A percentile compares a stretch with the other conserved stretches of the same genome.
Evolutionary conservation across 2,113 vertebrate species (phyloP).

Genomic region (Rattus norvegicus): GRCr8 NC_086020.1:156878001-156878500

Average conservation of each 20-base stretch:
- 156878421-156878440: background rate
- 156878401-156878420: background rate
- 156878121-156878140: background rate
- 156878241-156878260: background rate
- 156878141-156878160: background rate
- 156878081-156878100: background rate
- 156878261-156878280: background rate
- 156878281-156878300: background rate
- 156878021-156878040: background rate
- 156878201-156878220: background rate
- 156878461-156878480: background rate
- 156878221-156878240: background rate
- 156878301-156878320: background rate
- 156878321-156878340: background rate
- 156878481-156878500: background rate
- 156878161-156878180: background rate
- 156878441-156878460: background rate
- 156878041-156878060: background rate
- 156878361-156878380: background rate
- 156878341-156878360: background rate
- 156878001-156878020: background rate
- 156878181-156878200: background rate
- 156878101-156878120: too few relatives aligned
- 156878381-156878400: conserved; percentile 13
- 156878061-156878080: background rate